These are phyloP conservation scores for Amphiduros pacificus DNA, from an alignment of 2,888 invertebrate species.

Conservation along the genomic window DNA sequence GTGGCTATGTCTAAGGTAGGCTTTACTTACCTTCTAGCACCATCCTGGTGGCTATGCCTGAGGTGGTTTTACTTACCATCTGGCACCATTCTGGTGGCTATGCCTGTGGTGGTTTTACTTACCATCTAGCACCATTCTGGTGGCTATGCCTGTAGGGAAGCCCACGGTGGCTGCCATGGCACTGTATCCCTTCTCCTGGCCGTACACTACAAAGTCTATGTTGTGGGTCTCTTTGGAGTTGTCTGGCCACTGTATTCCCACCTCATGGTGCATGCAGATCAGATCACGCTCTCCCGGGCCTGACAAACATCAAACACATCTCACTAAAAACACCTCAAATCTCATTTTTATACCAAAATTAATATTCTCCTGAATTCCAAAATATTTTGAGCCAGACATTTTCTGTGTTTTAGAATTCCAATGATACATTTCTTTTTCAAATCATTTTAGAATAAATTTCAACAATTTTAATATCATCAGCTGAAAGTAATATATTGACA, in stretches of 20 bases:
- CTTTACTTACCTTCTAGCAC: slow-evolving; percentile 85
- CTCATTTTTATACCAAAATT: no score
- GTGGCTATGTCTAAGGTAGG: slow-evolving; percentile 95
- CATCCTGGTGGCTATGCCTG: slow-evolving; percentile 97
- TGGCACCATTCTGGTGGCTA: slow-evolving; percentile 95
- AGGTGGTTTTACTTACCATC: slow-evolving; percentile 85
- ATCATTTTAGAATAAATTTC: no score
- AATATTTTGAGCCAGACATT: no score
- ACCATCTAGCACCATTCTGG: slow-evolving; percentile 97
- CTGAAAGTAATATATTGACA: no score
- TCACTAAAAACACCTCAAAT: no score
- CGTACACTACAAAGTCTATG: slow-evolving; percentile 83
- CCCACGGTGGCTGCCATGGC: slow-evolving; percentile 96
- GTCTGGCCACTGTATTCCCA: slow-evolving; percentile 90
- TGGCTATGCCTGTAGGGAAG: slow-evolving; percentile 91
- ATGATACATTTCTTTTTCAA: no score
- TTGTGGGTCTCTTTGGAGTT: slow-evolving; percentile 73
- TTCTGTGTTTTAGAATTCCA: no score
- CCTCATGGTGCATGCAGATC: slow-evolving; percentile 89
- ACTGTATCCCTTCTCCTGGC: slow-evolving; percentile 75
- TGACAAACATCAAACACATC: slow-evolving; percentile 28
- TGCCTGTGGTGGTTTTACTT: slow-evolving; percentile 80
- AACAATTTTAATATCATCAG: no score
- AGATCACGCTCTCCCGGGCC: slow-evolving; percentile 79
- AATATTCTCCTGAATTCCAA: no score